Percentiles rank a stretch among this genome's conserved stretches.
Conservation (phyloP, 2,888 invertebrate genomes). For the Spodoptera littoralis region DNA sequence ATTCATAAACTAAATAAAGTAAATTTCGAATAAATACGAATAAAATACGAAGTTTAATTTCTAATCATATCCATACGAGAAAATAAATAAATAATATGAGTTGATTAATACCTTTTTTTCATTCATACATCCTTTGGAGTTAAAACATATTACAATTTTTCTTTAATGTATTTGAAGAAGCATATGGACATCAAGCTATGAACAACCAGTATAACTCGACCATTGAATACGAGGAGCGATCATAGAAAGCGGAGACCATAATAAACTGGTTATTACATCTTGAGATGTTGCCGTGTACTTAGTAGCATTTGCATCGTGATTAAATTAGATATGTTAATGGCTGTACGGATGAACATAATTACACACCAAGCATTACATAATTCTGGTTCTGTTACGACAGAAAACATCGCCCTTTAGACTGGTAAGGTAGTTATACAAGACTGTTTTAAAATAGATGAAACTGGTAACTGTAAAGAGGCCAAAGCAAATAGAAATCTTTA, state of each 20-base stretch:
- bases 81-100: constrained; percentile 32
- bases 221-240: no score
- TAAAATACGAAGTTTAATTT: constrained; percentile 6
- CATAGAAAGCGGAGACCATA: no score
- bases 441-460: not conserved
- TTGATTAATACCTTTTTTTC: not conserved
- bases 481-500: no score
- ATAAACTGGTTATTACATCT: no score
- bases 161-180: constrained; percentile 4
- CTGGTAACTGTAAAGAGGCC: no score
- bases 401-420: not conserved
- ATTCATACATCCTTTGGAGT: constrained; percentile 12
- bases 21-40: constrained; percentile 9
- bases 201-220: no score
- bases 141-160: constrained; percentile 19
- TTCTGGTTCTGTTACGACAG: not conserved
- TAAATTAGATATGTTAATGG: not conserved
- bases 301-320: constrained; percentile 3
- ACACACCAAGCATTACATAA: not conserved
- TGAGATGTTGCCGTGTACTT: not conserved
- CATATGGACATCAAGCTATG: no score
- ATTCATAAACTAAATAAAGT: constrained; percentile 6
- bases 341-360: not conserved
- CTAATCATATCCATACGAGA: constrained; percentile 15
- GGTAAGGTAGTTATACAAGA: no score